phyloP scores from a whole-genome alignment of 1,140 invertebrate species.

The Geopemphigus sp. region DNA sequence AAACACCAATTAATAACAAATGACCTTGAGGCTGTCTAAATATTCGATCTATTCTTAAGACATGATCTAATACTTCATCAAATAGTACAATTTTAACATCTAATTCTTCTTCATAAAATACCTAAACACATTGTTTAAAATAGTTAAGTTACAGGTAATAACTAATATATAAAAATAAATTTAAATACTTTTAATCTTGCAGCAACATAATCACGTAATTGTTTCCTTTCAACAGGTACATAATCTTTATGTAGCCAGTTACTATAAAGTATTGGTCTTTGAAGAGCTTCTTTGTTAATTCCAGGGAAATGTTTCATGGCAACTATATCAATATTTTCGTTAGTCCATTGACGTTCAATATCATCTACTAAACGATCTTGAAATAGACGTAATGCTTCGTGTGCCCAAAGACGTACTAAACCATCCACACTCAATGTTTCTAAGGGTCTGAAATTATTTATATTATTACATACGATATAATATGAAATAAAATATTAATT shows the following conservation, averaged over 20 bases:
- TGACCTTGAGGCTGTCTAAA: constrained; percentile 99
- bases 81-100: constrained; percentile 98
- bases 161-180: neutral
- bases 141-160: neutral
- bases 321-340: constrained; percentile 94
- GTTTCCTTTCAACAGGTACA: constrained; percentile 91
- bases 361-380: constrained; percentile 95
- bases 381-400: constrained; percentile 96
- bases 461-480: neutral
- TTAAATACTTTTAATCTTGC: constrained; percentile 78
- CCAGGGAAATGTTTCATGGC: constrained; percentile 94
- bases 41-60: constrained; percentile 96
- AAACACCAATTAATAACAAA: constrained; percentile 92
- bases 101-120: constrained; percentile 99
- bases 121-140: constrained; percentile 57
- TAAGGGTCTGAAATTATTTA: constrained; percentile 66
- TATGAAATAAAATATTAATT: neutral
- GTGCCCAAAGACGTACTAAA: constrained; percentile 94
- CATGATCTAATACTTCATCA: constrained; percentile 98
- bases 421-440: constrained; percentile 90
- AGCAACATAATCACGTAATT: constrained; percentile 93
- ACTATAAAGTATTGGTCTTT: constrained; percentile 92
- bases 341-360: constrained; percentile 93
- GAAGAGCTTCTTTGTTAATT: constrained; percentile 80
- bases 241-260: constrained; percentile 99